Evolutionary conservation across 1,140 invertebrate genomes (phyloP), one percentile per base, ranked within the genome.

Genomic region (Theocolax elegans): DNA sequence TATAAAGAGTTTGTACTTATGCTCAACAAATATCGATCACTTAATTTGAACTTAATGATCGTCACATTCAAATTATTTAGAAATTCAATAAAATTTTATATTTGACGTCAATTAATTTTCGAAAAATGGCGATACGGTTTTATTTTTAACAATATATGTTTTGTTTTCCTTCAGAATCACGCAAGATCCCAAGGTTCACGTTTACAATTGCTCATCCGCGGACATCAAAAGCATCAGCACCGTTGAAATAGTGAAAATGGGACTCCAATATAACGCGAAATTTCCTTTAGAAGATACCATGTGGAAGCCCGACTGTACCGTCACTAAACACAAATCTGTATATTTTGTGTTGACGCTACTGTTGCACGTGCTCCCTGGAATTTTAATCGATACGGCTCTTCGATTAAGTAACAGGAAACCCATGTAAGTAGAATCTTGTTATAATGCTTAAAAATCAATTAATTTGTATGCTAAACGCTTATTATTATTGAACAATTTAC

Each of bases 151-250:
- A 27, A 27, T 15, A 23, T 51, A 8, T 27, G 1, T 51, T 2
- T 27, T 51, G 12, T 51, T 27, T 59, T 70, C 19, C 15, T 40
- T 51, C 12, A 86, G 83, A 17, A 67, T 84, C 38, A 79, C 78
- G 8, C 71, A 76, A 59, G 78, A 85, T 77, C 70, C 87, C 78
- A 74, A 79, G 80, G 46, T 85, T 88, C 27, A 87, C 1, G 89
- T 93, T 10, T 91, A 92, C 75, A 93, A 94, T 74, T 91, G 89
- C 64, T 88, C 90, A 23, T 88, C 90, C 0, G 86, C 87, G 1
- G 82, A 87, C 4, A 83, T 93, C 8, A 92, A 93, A 71, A 89
- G 89, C 0, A 87, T 97, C 12, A 91, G 90, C 0, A 90, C 92
- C 81, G 82, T 83, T 1, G 85, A 90, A 65, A 80, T 92, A 1